These are phyloP conservation scores for Pomacea canaliculata DNA, from an alignment of 2,888 invertebrate species.

Conservation along the genomic window DNA sequence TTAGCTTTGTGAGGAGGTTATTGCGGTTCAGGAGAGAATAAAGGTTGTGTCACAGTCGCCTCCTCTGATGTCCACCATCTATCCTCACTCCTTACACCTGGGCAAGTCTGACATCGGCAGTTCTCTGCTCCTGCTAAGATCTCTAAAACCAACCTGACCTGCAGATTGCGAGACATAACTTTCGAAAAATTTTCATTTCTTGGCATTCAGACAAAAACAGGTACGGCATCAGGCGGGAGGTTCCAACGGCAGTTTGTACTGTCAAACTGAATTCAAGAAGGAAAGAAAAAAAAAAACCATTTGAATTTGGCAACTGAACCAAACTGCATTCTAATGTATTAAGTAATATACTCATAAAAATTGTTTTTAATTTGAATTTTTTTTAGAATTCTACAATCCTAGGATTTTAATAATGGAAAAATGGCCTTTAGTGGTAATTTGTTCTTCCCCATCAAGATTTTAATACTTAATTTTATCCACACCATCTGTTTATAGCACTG, in stretches of 20 bases:
- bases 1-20: too few species aligned
- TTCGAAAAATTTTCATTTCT: too few species aligned
- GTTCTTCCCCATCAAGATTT: neutral
- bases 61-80: too few species aligned
- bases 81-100: too few species aligned
- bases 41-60: too few species aligned
- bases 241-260: slow-evolving; percentile 31
- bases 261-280: slow-evolving; percentile 20
- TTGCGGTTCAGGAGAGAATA: too few species aligned
- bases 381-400: neutral
- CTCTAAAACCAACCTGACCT: too few species aligned
- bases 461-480: too few species aligned
- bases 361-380: neutral
- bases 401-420: neutral
- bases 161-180: too few species aligned
- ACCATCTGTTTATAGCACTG: too few species aligned
- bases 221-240: slow-evolving; percentile 23
- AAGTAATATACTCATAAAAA: neutral
- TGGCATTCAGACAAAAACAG: slow-evolving; percentile 29
- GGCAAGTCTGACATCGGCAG: too few species aligned
- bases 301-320: neutral
- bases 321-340: neutral
- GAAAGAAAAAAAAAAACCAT: neutral
- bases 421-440: neutral
- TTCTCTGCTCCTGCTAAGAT: too few species aligned